A percentile compares a stretch with the other conserved stretches of the same genome.
These are phyloP conservation scores for Periophthalmodon schlosseri DNA, from an alignment of 2,113 vertebrate species.

Conservation along the genomic window DNA sequence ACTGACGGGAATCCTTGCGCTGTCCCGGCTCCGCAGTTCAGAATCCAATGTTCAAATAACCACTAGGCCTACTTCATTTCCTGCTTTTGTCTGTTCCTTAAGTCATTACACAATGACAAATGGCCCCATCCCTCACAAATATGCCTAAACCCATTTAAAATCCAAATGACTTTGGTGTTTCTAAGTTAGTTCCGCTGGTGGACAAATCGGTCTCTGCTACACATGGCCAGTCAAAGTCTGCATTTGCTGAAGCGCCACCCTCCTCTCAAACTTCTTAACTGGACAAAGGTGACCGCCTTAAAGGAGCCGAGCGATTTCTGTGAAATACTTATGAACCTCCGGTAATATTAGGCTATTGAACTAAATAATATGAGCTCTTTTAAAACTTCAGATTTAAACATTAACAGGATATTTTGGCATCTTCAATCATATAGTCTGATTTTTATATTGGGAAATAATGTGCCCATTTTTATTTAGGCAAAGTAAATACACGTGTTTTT, in stretches of 20 bases:
- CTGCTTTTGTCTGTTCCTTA: not conserved
- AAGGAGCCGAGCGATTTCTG: conserved; percentile 56
- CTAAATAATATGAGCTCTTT: no score
- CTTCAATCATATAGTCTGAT: no score
- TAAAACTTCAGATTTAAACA: no score
- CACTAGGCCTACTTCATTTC: not conserved
- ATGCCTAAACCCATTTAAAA: not conserved
- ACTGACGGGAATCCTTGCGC: conserved; percentile 10
- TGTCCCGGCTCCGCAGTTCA: conserved; percentile 7
- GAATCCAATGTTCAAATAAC: not conserved
- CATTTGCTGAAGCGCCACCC: conserved; percentile 51
- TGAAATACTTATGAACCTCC: no score
- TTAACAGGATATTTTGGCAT: no score
- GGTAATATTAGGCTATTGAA: no score
- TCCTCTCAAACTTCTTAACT: conserved; percentile 44
- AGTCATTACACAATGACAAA: not conserved
- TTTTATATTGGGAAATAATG: no score
- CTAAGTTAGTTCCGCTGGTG: conserved; percentile 30
- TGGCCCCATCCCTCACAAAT: not conserved
- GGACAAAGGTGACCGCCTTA: conserved; percentile 52
- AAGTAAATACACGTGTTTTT: no score
- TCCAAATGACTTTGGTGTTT: conserved; percentile 4
- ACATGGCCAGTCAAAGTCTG: conserved; percentile 54
- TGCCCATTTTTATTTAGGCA: no score
- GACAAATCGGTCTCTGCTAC: conserved; percentile 20